Conservation (phyloP, 2,797 vertebrate genomes). For the Acipenser transmontanus region DNA sequence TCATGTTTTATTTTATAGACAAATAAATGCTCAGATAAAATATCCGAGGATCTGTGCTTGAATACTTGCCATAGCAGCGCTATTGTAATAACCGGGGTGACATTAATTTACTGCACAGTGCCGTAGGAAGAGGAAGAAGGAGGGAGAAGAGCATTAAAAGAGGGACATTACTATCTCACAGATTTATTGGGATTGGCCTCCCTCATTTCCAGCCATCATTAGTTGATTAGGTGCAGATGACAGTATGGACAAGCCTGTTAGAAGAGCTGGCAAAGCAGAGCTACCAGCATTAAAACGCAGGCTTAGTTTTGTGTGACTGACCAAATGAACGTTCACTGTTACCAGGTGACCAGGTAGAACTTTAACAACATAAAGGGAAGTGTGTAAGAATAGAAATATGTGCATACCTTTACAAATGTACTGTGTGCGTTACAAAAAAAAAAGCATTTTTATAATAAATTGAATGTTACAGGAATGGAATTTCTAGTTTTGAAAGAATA, state of each 20-base stretch:
- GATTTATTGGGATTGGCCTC: constrained; percentile 75
- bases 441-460: no score
- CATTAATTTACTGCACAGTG: constrained; percentile 70
- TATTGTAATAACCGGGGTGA: constrained; percentile 62
- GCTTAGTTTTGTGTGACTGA: constrained; percentile 32
- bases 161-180: constrained; percentile 67
- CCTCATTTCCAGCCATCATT: constrained; percentile 76
- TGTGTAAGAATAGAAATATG: neutral
- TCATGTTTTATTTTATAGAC: constrained; percentile 76
- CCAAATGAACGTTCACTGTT: no score
- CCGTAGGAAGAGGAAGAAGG: constrained; percentile 60
- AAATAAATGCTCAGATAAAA: constrained; percentile 82
- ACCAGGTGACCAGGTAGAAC: no score
- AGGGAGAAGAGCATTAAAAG: constrained; percentile 67
- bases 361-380: neutral
- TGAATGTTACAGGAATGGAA: no score
- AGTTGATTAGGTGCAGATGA: constrained; percentile 76
- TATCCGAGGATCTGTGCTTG: constrained; percentile 61
- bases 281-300: constrained; percentile 42
- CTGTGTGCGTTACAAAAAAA: no score
- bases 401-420: neutral
- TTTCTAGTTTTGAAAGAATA: no score
- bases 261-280: constrained; percentile 51
- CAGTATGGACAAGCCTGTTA: constrained; percentile 54
- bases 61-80: constrained; percentile 62